Evolutionary conservation across 2,113 vertebrate species (phyloP), one percentile per base, ranked within the genome.

Genomic region (Crotophaga sulcirostris): DNA sequence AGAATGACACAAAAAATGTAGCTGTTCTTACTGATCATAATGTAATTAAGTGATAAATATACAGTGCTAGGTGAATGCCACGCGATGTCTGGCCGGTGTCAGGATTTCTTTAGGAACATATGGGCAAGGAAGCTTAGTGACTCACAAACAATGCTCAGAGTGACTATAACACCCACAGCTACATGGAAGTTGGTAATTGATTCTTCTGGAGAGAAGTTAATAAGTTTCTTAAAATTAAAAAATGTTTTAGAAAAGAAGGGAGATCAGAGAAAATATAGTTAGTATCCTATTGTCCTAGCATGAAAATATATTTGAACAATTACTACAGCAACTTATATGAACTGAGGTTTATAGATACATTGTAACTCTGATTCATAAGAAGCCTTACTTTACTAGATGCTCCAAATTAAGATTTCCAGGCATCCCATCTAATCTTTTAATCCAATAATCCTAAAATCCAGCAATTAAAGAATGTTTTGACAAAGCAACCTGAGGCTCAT

Each of bases 361-460:
- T 74, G 36, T 62, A 77, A 77, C 45, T 79, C 59, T 73, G 74
- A 73, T 77, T 88, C 33, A 83, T 40, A 20, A 90, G 79, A 76
- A 91, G 87, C 38, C 52, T 83, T 73, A 69, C 70, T 86, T 89
- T 78, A 88, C 34, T 64, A 42, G 72, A 91, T 86, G 75, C 34
- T 95, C 45, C 26, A 87, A 60, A 95, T 92, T 77, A 90, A 90
- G 82, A 90, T 91, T 96, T 96, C 44, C 52, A 96, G 72, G 83
- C 85, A 86, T 86, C 67, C 31, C 29, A 88, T 92, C 85, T 96
- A 94, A 97, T 96, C 92, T 94, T 92, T 79, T 96, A 96, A 97
- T 96, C 95, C 95, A 96, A 86, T 95, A 97, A 96, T 95, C 87
- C 93, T 60, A 92, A 93, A 96, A 95, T 95, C 94, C 93, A 93